Base-by-base conservation (phyloP, 53 echinoderm and acorn worm genomes). In the Holothuria leucospilota region DNA sequence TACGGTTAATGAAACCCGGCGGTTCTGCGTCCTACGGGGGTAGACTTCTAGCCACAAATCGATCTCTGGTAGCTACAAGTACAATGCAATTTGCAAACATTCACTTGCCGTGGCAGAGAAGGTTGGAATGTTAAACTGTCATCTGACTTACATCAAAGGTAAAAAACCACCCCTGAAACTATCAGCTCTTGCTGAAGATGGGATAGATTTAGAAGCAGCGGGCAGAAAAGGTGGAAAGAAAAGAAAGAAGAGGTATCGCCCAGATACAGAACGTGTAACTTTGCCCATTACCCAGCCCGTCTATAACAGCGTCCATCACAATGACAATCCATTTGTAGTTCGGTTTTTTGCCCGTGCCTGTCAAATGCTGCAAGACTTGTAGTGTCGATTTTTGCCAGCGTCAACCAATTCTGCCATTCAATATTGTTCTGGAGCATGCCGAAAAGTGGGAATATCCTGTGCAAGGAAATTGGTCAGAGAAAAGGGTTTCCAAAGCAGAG, bases 61-160 rank as follows among this genome's bases (percentile, higher is more conserved):
- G n/a, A n/a, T n/a, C 13, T 68, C 25, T 68, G 68, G 68, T 68
- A 68, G 68, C 68, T 68, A 68, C 68, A 68, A 26, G 10, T 68
- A 68, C 27, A 28, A 68, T 26, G 26, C 42, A 42, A 42, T 42
- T 42, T 42, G 42, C 9, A 42, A 42, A 42, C 68, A 68, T 28
- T 68, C 68, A 68, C 68, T 68, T 68, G 68, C 68, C n/a, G 68
- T 68, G 5, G 68, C 68, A 24, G 68, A 68, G 27, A 68, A 68
- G 27, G 68, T 68, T n/a, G 14, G 68, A 26, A 68, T 68, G 27
- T 68, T 68, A 26, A 30, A 68, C 2, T 5, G 25, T 68, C 68
- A 68, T 68, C 15, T 68, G 26, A 21, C n/a, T 4, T 26, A 68
- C 10, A 68, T 21, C n/a, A 2, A 68, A 68, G n/a, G 68, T 13